phyloP scores from a whole-genome alignment of 2,113 vertebrate species.

The Passer domesticus region DNA sequence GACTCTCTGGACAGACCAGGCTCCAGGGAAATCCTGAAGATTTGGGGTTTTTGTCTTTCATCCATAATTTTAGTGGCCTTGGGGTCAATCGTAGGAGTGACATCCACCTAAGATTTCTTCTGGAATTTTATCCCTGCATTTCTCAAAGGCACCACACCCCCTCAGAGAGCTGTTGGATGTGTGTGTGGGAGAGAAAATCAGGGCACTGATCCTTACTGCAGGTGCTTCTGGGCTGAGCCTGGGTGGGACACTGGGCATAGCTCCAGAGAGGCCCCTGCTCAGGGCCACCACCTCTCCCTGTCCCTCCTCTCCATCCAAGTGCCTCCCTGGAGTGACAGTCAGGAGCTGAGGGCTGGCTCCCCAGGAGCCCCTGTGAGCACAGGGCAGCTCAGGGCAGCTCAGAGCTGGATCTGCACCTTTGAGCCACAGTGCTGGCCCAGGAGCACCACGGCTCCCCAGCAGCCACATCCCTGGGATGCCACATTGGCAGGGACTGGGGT shows the following conservation, averaged over 20 bases:
- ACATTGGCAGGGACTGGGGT: background rate
- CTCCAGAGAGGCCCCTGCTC: background rate
- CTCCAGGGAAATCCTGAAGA: background rate
- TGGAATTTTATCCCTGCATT: background rate
- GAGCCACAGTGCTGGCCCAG: background rate
- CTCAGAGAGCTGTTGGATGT: background rate
- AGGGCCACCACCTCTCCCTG: background rate
- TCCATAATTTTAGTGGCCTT: background rate
- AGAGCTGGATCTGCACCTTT: background rate
- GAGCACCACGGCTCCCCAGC: background rate
- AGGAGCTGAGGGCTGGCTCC: background rate
- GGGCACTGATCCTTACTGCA: background rate
- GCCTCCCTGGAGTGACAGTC: background rate
- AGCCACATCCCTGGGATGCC: background rate
- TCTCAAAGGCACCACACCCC: background rate
- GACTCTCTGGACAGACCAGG: background rate
- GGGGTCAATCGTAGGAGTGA: background rate
- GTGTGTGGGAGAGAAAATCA: background rate
- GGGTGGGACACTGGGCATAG: background rate
- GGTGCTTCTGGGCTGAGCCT: background rate
- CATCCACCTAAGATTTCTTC: background rate
- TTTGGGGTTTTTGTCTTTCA: background rate
- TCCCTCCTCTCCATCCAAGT: background rate
- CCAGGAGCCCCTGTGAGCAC: background rate
- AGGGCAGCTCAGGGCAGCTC: background rate